Evolutionary conservation across 1,140 invertebrate species (phyloP), one percentile per base, ranked within the genome.

Genomic region (Ips nitidus): DNA sequence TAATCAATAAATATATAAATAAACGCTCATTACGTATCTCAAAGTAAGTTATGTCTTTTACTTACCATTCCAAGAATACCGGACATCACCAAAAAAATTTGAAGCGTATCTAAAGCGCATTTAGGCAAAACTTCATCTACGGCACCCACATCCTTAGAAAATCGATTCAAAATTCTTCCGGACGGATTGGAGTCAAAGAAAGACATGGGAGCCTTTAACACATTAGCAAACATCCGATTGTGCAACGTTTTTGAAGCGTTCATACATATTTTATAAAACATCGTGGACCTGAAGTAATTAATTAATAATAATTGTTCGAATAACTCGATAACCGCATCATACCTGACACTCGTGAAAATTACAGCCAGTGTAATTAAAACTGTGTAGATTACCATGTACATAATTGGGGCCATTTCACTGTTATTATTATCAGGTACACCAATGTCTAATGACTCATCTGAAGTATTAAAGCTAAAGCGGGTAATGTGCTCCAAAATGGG

Each of bases 111-210:
- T 62, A 94, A 83, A 61, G 91, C 85, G 8, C 87, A 84, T 55
- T 84, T 82, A 57, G 95, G 95, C n/a, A 98, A 80, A 1, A 90
- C 77, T 80, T 98, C 95, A 78, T 97, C 95, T 73, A 96, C 87
- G 1, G 89, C 86, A 0, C 92, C 91, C 78, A 92, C 86, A 72
- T 93, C 91, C 79, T 91, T 92, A 1, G 90, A 88, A 73, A 93
- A 93, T 50, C 90, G 80, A 77, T 91, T 93, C 1, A 93, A 77
- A 22, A 91, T 90, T 55, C 89, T 79, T n/a, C 73, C 73, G 36
- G 65, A 68, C 55, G 87, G 86, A 72, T 84, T 89, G 6, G 77
- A 78, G 70, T 89, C 85, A 77, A 89, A 89, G 76, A 89, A 89
- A 5, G 79, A 74, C 83, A 88, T 87, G 2, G 86, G 84, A 0